Percentiles rank a stretch among this genome's conserved stretches.
phyloP scores from a whole-genome alignment of 2,113 vertebrate species.

The Ploceus nigricollis region DNA sequence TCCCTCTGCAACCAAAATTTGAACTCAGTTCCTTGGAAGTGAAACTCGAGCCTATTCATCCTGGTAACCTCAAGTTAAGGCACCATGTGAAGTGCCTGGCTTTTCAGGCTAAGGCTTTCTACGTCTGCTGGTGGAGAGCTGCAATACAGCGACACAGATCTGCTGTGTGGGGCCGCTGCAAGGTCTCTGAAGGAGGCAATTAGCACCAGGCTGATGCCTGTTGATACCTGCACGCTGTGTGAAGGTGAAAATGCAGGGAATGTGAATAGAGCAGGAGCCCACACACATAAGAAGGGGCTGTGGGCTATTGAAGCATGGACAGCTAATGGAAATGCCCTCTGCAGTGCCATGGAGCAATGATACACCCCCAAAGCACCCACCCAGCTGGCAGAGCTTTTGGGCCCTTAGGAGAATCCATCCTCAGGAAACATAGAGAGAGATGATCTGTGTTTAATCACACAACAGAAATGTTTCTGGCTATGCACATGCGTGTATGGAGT shows the following conservation, averaged over 20 bases:
- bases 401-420: background rate
- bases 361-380: accelerated
- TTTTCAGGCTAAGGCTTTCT: background rate
- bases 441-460: background rate
- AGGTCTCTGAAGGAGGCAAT: background rate
- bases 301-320: background rate
- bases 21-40: background rate
- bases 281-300: background rate
- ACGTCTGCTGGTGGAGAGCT: accelerated
- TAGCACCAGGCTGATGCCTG: background rate
- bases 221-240: background rate
- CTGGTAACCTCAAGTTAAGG: accelerated
- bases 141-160: accelerated
- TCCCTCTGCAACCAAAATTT: background rate
- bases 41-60: background rate
- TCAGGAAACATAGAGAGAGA: background rate
- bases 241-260: background rate
- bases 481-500: accelerated
- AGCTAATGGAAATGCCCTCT: background rate
- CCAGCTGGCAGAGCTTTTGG: background rate
- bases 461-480: background rate
- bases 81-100: background rate
- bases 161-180: accelerated
- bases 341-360: background rate
- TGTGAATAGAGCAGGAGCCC: background rate